Conservation (phyloP, 2,888 invertebrate species). For the Axea sp. region DNA sequence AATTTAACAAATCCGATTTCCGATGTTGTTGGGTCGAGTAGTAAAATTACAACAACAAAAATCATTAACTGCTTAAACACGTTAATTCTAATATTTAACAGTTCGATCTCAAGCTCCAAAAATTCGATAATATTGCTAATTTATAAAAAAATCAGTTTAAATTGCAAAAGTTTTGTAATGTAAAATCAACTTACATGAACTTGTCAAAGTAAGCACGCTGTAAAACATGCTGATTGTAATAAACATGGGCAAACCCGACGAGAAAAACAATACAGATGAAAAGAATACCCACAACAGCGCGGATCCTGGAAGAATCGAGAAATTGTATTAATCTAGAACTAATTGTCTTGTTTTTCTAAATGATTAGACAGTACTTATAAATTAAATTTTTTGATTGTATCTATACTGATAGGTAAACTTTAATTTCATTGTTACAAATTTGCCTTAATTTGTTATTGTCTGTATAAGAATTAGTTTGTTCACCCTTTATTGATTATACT, state of each 20-base stretch:
- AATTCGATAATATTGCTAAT: too few relatives aligned
- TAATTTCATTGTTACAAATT: constrained; percentile 5
- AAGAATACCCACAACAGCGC: constrained; percentile 89
- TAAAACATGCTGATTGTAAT: constrained; percentile 90
- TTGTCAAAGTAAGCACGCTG: constrained; percentile 91
- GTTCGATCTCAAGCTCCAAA: too few relatives aligned
- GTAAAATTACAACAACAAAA: constrained; percentile 3
- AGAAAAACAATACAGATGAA: constrained; percentile 90
- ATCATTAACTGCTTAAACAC: too few relatives aligned
- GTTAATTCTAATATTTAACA: too few relatives aligned
- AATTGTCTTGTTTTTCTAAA: too few relatives aligned
- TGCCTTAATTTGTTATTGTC: constrained; percentile 5
- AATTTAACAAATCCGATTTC: constrained; percentile 43
- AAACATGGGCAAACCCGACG: constrained; percentile 90
- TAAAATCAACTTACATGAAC: constrained; percentile 80
- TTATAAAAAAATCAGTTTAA: too few relatives aligned
- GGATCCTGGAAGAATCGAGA: constrained; percentile 85
- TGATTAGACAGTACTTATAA: too few relatives aligned
- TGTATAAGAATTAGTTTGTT: neutral
- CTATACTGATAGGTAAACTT: too few relatives aligned
- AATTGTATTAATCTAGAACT: too few relatives aligned
- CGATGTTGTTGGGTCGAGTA: too few relatives aligned
- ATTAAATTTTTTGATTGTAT: too few relatives aligned
- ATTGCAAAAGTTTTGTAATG: neutral
- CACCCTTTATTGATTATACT: constrained; percentile 16